Evolutionary conservation across 2,113 vertebrate genomes (phyloP).

Genomic region (Fukomys damarensis): DNA sequence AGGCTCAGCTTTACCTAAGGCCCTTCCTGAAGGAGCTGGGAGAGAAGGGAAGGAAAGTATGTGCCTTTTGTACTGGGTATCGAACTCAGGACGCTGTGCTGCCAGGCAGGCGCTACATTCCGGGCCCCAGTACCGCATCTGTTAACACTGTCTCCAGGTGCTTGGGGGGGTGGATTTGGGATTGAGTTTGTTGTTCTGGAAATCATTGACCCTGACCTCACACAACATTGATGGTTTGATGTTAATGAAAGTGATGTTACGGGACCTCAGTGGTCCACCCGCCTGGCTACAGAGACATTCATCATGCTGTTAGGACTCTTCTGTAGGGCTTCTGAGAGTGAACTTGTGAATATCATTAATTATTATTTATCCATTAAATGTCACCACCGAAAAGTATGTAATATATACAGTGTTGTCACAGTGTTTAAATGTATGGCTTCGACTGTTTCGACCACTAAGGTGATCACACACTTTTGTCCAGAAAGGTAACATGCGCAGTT

Average conservation of each 20-base stretch:
- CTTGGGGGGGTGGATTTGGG: background rate
- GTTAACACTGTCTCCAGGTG: background rate
- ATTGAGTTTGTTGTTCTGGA: background rate
- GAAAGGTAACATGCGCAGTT: background rate
- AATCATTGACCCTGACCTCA: background rate
- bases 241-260: background rate
- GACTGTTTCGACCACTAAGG: background rate
- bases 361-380: background rate
- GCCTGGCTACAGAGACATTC: background rate
- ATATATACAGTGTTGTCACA: background rate
- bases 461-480: background rate
- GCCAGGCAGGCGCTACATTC: too few species aligned
- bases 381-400: background rate
- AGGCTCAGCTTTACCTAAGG: background rate
- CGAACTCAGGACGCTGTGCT: too few species aligned
- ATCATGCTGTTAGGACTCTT: background rate
- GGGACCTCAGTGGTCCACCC: background rate
- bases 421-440: background rate
- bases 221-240: background rate
- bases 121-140: fast-evolving
- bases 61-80: background rate
- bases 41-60: background rate
- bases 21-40: background rate
- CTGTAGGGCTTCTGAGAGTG: background rate
- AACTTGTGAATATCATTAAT: background rate